Evolutionary conservation across 2,888 invertebrate genomes (phyloP).

Genomic region (Ferdinandea cuprea): DNA sequence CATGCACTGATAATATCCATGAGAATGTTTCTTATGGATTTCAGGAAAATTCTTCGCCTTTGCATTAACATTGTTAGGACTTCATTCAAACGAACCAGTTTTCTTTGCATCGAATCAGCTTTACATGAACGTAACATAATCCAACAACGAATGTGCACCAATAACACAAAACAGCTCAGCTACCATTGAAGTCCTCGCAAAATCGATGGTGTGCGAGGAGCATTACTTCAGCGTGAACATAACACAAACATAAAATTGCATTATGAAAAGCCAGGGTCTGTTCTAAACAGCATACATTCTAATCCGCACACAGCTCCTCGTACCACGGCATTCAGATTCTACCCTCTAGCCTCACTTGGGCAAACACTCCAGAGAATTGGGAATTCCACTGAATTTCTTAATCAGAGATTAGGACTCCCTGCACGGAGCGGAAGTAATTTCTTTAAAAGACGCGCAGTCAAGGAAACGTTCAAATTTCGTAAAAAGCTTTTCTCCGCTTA

Average conservation of each 20-base stretch:
- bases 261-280: conserved; percentile 46
- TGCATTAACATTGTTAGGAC: conserved; percentile 22
- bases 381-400: conserved; percentile 37
- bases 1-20: neutral
- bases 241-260: conserved; percentile 60
- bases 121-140: conserved; percentile 50
- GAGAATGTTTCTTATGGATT: conserved; percentile 8
- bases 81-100: conserved; percentile 11
- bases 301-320: conserved; percentile 23
- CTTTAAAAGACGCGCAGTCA: conserved; percentile 36
- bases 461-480: conserved; percentile 43
- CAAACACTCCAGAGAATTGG: conserved; percentile 43
- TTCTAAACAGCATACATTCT: conserved; percentile 59
- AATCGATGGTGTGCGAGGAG: neutral
- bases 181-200: neutral
- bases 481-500: conserved; percentile 53
- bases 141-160: conserved; percentile 50
- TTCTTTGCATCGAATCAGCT: conserved; percentile 4
- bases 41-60: conserved; percentile 3
- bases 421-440: conserved; percentile 34
- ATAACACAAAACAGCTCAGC: conserved; percentile 21
- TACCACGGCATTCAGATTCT: no score
- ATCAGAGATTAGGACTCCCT: conserved; percentile 47
- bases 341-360: neutral
- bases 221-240: conserved; percentile 35